Percentiles rank a stretch among this genome's conserved stretches.
Evolutionary conservation across 2,797 vertebrate species (phyloP).

Genomic region (Craterocephalus amniculus): DNA sequence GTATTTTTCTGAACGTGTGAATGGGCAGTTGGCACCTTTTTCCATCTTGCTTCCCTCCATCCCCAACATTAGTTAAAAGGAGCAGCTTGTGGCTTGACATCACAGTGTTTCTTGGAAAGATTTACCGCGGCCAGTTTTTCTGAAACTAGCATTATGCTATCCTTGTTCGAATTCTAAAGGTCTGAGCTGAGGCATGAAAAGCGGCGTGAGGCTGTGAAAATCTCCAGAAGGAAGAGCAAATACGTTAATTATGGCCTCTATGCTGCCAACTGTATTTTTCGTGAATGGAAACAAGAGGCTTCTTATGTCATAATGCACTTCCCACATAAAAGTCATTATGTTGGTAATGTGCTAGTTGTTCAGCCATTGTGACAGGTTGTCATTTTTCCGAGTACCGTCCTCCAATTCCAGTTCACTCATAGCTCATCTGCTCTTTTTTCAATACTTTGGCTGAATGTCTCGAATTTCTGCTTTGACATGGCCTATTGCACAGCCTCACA

Average conservation of each 20-base stretch:
- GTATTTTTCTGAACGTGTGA: conserved; percentile 51
- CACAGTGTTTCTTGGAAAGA: conserved; percentile 40
- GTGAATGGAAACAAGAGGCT: conserved; percentile 46
- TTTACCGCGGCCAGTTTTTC: conserved; percentile 30
- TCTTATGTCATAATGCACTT: conserved; percentile 49
- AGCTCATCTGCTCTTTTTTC: conserved; percentile 50
- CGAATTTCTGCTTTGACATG: conserved; percentile 60
- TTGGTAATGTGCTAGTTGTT: conserved; percentile 53
- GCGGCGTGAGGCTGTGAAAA: conserved; percentile 17
- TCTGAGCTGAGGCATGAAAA: conserved; percentile 38
- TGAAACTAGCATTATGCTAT: conserved; percentile 30
- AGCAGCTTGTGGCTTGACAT: conserved; percentile 59
- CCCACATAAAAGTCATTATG: conserved; percentile 41
- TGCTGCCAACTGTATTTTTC: conserved; percentile 45
- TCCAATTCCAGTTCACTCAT: conserved; percentile 31
- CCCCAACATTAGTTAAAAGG: conserved; percentile 52
- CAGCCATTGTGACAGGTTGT: conserved; percentile 59
- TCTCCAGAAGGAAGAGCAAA: conserved; percentile 34
- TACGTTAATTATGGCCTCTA: conserved; percentile 34
- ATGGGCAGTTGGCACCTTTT: conserved; percentile 67
- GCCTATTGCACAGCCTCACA: conserved; percentile 50
- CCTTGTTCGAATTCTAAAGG: conserved; percentile 31
- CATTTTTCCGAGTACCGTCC: conserved; percentile 49
- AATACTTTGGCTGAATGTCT: conserved; percentile 42
- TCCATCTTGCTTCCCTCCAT: conserved; percentile 53